Base-by-base conservation (phyloP, 1,140 invertebrate genomes). In the Aphelinus certus region DNA sequence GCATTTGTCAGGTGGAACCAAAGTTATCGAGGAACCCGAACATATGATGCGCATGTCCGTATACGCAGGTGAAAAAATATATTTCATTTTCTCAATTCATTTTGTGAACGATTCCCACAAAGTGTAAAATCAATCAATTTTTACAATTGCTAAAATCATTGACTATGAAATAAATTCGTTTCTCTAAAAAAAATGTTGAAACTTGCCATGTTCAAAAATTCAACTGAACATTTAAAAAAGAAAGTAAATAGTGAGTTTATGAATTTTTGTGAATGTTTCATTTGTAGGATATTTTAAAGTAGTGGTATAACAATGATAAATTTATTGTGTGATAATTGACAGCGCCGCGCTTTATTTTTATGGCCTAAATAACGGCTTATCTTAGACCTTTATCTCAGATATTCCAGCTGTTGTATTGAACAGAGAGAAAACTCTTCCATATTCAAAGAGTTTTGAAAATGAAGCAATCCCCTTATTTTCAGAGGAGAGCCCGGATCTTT, bases 401-500 rank as follows among this genome's bases (percentile, higher is more conserved):
- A n/a, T 60, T 60, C 9, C 58, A 60, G 58, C 10, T 43, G 45
- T 60, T 60, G 58, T 43, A 60, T 9, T 60, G 6, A 43, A 7
- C 42, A 7, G 42, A 60, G 58, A 2, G 45, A 60, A 60, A 3
- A n/a, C 58, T 26, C 49, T 7, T n/a, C 3, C 70, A 53, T 71
- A 60, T 60, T 61, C 57, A 26, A 49, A 2, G 3, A 65, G 9
- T 57, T 49, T 62, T 61, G 48, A 48, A 75, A 63, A 65, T 3
- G 2, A 6, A 9, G 43, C 58, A 62, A 46, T 62, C 56, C 62
- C 65, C 49, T 45, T 60, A 2, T 47, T 57, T 55, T 70, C 47
- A 86, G 88, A 88, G n/a, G 87, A 85, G n/a, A 83, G 81, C 78
- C 82, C 83, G 26, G 86, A 88, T 71, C 73, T 87, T 9, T 88